These are phyloP conservation scores for Diplodus sargus DNA, from an alignment of 2,797 vertebrate species.

Conservation along the genomic window DNA sequence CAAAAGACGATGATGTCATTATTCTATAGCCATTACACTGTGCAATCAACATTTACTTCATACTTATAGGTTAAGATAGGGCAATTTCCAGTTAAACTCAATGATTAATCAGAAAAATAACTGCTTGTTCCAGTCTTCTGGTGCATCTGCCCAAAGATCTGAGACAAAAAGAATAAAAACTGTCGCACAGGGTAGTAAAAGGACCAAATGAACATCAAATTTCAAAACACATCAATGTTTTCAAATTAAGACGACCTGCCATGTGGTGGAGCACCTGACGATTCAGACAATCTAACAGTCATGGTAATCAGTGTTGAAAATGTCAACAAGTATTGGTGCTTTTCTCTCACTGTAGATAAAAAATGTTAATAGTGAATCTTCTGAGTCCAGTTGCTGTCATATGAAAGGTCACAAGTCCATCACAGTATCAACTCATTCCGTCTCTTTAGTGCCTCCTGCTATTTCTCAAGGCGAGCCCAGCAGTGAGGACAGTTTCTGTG, in stretches of 20 bases:
- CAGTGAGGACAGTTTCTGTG: conserved; percentile 43
- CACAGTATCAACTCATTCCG: conserved; percentile 19
- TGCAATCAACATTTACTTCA: too few relatives aligned
- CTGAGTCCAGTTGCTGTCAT: conserved; percentile 19
- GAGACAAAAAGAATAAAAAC: background rate
- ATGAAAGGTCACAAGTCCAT: conserved; percentile 55
- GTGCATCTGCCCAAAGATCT: background rate
- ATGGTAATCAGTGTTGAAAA: conserved; percentile 24
- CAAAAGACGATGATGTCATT: too few relatives aligned
- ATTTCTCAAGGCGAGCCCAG: conserved; percentile 40
- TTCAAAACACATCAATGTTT: background rate
- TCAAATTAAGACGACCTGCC: conserved; percentile 7
- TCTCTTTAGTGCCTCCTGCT: conserved; percentile 36
- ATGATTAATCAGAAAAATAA: background rate
- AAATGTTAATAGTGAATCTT: conserved; percentile 37
- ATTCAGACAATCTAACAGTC: conserved; percentile 7
- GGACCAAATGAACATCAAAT: background rate
- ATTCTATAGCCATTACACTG: too few relatives aligned
- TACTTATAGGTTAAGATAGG: too few relatives aligned
- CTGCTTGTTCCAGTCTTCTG: background rate
- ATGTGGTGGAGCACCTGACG: conserved; percentile 2
- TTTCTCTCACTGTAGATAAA: conserved; percentile 29
- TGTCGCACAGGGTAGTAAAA: background rate
- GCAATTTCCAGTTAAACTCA: background rate
- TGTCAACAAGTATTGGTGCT: conserved; percentile 36